Conservation (phyloP, 2,888 invertebrate genomes). For the Pachycephus smyrnensis region DNA sequence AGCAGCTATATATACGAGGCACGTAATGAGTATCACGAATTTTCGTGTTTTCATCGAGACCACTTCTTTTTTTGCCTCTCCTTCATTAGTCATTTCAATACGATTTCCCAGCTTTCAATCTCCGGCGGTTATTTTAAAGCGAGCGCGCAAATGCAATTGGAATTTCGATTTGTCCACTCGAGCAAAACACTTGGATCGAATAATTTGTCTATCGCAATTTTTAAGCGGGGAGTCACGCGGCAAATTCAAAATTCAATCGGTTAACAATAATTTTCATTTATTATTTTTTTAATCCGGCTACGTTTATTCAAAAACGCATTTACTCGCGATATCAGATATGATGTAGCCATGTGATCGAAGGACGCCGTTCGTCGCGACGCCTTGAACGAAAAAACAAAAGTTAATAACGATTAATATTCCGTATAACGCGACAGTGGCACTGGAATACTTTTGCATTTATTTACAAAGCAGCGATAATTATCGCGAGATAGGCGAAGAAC, state of each 20-base stretch:
- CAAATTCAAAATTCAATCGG: background rate
- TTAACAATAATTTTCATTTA: background rate
- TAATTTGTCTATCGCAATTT: background rate
- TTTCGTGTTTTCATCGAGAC: background rate
- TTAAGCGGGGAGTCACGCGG: background rate
- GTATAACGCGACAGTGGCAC: background rate
- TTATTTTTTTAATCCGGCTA: background rate
- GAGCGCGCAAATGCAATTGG: background rate
- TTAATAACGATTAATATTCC: background rate
- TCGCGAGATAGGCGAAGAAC: background rate
- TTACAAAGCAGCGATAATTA: background rate
- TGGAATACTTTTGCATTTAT: background rate
- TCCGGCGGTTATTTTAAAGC: background rate
- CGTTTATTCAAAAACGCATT: background rate
- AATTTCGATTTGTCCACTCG: background rate
- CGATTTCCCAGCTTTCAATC: background rate
- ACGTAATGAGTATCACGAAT: background rate
- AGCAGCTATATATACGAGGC: background rate
- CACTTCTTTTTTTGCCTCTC: background rate
- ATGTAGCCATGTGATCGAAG: conserved; percentile 3
- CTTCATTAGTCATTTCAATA: background rate
- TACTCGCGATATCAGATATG: background rate
- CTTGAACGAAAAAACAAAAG: background rate
- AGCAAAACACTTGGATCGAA: background rate
- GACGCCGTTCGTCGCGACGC: background rate